These are phyloP conservation scores for Brachionus calyciflorus DNA, from an alignment of 1,140 invertebrate species.

Conservation along the genomic window DNA sequence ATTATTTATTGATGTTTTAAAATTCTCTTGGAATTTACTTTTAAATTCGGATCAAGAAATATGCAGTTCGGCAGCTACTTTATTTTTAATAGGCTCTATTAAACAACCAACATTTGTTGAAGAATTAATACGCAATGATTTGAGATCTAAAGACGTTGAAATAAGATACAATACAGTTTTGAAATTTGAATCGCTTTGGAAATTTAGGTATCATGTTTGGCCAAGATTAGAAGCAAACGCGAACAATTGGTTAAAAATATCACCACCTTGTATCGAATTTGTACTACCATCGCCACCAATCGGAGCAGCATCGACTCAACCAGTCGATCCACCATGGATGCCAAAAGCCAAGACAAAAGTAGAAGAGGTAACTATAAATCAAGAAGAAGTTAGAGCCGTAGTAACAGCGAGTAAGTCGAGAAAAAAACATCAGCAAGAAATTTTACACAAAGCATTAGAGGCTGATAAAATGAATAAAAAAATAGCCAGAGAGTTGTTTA, in stretches of 20 bases:
- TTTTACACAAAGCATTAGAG: conserved; percentile 87
- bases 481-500: conserved; percentile 87
- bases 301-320: conserved; percentile 66
- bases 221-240: conserved; percentile 96
- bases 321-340: conserved; percentile 98
- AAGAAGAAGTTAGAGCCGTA: conserved; percentile 86
- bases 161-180: conserved; percentile 75
- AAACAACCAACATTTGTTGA: conserved; percentile 80
- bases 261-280: conserved; percentile 96
- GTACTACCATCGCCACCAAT: conserved; percentile 97
- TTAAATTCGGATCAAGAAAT: conserved; percentile 70
- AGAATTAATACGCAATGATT: conserved; percentile 78
- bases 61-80: conserved; percentile 68
- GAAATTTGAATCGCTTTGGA: conserved; percentile 91
- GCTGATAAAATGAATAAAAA: conserved; percentile 91
- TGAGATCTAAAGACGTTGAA: conserved; percentile 76
- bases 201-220: conserved; percentile 96
- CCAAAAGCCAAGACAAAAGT: conserved; percentile 95
- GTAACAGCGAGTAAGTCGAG: conserved; percentile 97
- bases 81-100: conserved; percentile 86
- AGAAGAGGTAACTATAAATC: conserved; percentile 96
- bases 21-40: conserved; percentile 87
- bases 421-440: conserved; percentile 96
- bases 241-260: conserved; percentile 80
- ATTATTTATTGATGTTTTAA: conserved; percentile 78